Evolutionary conservation across 2,797 vertebrate species (phyloP).

Genomic region (Paramormyrops hopkinsi): DNA sequence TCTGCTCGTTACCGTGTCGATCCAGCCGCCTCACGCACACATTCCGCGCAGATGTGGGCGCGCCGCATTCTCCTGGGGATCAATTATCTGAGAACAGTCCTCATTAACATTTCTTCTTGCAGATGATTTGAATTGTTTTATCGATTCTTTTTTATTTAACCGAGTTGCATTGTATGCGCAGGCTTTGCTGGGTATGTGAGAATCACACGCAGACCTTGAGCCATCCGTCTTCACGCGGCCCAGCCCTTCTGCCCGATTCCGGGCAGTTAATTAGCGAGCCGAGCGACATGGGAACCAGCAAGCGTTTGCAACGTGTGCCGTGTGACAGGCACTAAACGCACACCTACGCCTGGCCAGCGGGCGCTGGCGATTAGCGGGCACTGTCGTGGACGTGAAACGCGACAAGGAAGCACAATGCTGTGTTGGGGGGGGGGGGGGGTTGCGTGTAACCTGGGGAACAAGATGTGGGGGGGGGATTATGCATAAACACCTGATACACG

Average conservation of each 20-base stretch:
- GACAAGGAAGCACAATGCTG: background rate
- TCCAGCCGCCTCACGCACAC: background rate
- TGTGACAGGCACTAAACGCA: background rate
- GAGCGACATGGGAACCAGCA: background rate
- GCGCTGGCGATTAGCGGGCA: background rate
- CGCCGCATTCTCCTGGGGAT: background rate
- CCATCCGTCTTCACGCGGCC: background rate
- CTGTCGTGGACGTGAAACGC: background rate
- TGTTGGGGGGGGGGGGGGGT: background rate
- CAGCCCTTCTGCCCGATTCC: background rate
- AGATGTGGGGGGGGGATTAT: background rate
- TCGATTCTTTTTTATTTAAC: background rate
- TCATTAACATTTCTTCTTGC: background rate
- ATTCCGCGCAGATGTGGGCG: background rate
- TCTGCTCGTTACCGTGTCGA: background rate
- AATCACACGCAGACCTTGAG: background rate
- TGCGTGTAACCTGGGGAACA: background rate
- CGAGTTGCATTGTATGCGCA: background rate
- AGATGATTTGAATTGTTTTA: background rate
- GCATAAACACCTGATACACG: background rate
- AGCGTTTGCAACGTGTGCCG: background rate
- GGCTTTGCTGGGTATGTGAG: background rate
- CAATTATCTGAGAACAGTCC: background rate
- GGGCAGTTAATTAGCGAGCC: background rate
- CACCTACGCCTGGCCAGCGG: background rate